Evolutionary conservation across 2,797 vertebrate genomes (phyloP), one percentile per base, ranked within the genome.

Genomic region (Acanthurus tractus): DNA sequence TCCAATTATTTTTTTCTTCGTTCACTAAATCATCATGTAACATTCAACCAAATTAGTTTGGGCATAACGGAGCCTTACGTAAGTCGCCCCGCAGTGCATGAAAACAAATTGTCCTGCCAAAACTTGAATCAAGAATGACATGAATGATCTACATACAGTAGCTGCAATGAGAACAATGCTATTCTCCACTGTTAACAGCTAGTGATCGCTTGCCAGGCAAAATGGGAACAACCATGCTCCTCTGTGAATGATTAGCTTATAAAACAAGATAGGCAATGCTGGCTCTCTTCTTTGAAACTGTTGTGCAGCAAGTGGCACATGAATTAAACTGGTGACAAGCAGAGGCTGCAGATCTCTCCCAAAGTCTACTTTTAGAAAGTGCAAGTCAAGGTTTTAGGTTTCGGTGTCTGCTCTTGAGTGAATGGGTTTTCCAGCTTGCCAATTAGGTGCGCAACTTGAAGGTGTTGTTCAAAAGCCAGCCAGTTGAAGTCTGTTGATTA

Each of bases 311-410:
- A 85, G 83, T 83, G 87, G 84, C 58, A 78, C 86, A 91, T 87
- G 86, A 92, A 93, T 92, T 92, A 91, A 92, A 90, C 83, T 61
- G 86, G 90, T 94, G 91, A 94, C 94, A 94, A 90, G 90, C 78
- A 45, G 74, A 78, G 87, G 92, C 84, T 29, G 29, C 74, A 66
- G 84, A 89, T 89, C 91, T 87, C 84, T 86, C 90, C 79, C 85
- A 78, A 83, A 84, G 88, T 90, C 94, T 96, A 95, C 93, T 95
- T 96, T 96, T 95, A 96, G 95, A 96, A 95, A 95, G 90, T 94
- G 94, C 94, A 95, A 93, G 93, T 94, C 93, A 90, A 94, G 93
- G 94, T 94, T 91, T 95, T 91, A 90, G 76, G 91, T 95, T 94
- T 95, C 94, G 91, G 76, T 29, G 75, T 88, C 83, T 89, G 91